phyloP scores from a whole-genome alignment of 2,797 vertebrate species.

The Austrolebias charrua region DNA sequence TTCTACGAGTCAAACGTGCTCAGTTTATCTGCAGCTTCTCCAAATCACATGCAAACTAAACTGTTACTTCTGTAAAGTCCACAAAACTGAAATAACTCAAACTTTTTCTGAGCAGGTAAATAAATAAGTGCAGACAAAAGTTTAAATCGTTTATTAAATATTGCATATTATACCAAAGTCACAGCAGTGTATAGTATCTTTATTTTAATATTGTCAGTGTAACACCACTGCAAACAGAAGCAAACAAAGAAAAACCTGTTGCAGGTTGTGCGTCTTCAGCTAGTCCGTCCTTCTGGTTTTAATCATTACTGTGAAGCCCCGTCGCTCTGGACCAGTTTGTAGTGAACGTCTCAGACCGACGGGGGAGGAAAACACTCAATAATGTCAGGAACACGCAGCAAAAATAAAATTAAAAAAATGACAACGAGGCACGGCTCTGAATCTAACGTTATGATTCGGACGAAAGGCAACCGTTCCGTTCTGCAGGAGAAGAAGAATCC shows the following conservation, averaged over 20 bases:
- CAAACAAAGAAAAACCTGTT: slow-evolving; percentile 86
- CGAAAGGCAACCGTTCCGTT: slow-evolving; percentile 83
- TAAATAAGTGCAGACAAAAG: slow-evolving; percentile 46
- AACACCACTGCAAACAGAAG: slow-evolving; percentile 95
- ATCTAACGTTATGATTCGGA: slow-evolving; percentile 79
- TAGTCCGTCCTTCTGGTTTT: slow-evolving; percentile 77
- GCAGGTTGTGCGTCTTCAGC: slow-evolving; percentile 76
- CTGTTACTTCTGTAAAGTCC: no score
- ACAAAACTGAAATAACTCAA: no score
- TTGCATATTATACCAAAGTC: slow-evolving; percentile 91
- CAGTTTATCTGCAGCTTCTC: no score
- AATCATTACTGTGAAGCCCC: no score
- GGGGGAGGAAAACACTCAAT: slow-evolving; percentile 66
- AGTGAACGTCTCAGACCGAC: no score
- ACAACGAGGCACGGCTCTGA: slow-evolving; percentile 76
- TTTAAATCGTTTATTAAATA: slow-evolving; percentile 93
- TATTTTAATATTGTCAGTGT: slow-evolving; percentile 81
- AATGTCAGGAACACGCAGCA: slow-evolving; percentile 70
- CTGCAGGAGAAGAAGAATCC: slow-evolving; percentile 86
- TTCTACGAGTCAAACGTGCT: no score
- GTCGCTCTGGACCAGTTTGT: no score
- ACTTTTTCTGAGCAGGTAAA: background rate
- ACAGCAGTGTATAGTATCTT: slow-evolving; percentile 88
- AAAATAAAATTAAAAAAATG: slow-evolving; percentile 10
- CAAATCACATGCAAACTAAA: no score